Conservation (phyloP, 1,140 invertebrate genomes). For the Cardiocondyla obscurior region DNA sequence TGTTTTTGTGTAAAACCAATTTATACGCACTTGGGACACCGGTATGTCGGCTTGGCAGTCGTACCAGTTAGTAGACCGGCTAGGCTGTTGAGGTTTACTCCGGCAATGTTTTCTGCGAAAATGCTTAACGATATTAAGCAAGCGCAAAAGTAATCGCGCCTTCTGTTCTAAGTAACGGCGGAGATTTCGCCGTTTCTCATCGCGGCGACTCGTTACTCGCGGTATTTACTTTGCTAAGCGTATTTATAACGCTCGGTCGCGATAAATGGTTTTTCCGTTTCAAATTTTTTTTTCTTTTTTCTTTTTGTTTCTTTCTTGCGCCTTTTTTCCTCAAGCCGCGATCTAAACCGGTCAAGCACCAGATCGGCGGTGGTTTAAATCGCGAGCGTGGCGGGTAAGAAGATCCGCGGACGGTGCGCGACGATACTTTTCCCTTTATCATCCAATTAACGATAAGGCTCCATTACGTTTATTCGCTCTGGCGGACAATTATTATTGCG, state of each 20-base stretch:
- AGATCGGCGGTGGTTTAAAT: slow-evolving; percentile 76
- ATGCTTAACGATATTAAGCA: slow-evolving; percentile 28
- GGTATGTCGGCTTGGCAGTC: background rate
- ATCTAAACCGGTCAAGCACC: slow-evolving; percentile 77
- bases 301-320: background rate
- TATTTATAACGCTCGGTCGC: slow-evolving; percentile 39
- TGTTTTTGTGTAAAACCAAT: background rate
- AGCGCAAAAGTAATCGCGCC: slow-evolving; percentile 31
- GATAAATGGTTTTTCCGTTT: slow-evolving; percentile 38
- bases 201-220: slow-evolving; percentile 22
- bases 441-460: slow-evolving; percentile 76
- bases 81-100: background rate
- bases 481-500: slow-evolving; percentile 57
- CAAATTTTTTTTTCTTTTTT: background rate
- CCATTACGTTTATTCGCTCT: slow-evolving; percentile 64
- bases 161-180: slow-evolving; percentile 41
- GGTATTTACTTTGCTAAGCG: slow-evolving; percentile 31
- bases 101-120: background rate
- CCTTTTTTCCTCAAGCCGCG: background rate
- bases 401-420: slow-evolving; percentile 62
- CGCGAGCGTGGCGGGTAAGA: slow-evolving; percentile 59
- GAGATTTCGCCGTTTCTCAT: slow-evolving; percentile 21
- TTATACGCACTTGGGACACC: background rate
- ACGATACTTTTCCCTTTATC: slow-evolving; percentile 71
- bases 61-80: background rate